Base-by-base conservation (phyloP, 2,113 vertebrate genomes). In the Dipodomys merriami region DNA sequence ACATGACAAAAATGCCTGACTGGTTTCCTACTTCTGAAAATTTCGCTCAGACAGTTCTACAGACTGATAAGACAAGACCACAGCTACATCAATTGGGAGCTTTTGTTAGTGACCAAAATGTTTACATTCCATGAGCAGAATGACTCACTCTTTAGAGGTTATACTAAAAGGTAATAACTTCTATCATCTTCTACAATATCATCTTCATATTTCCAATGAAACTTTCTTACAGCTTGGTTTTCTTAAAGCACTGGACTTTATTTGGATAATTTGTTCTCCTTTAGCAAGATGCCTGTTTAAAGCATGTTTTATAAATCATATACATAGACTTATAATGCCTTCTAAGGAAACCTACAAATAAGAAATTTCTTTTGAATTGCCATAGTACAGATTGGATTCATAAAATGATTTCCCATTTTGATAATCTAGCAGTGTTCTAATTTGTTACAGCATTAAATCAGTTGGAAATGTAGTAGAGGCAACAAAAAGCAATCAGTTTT, bases 201-300 rank as follows among this genome's bases (percentile, higher is more conserved):
- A 91, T 95, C 68, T 93, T 94, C 62, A 44, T 33, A 65, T 80
- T 90, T 80, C 16, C 30, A 18, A 35, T 74, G 6, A 20, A 53
- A 25, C 30, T 78, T 85, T 30, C 39, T 86, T 79, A 78, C 9
- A 90, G 35, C 49, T 89, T 60, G 73, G 12, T 74, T 94, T 94
- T 18, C 77, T 82, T 87, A 69, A 91, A 93, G 73, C 29, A 27
- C 7, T 53, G 44, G 39, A 33, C 65, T 80, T 82, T 35, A 67
- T 82, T 74, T 53, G 16, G 72, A 76, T 91, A 77, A 67, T 76
- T 2, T 49, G 29, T 20, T 67, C 6, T 81, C 30, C 84, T 94
- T 93, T 86, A 85, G 85, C 90, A 90, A 91, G 74, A 90, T 90
- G 71, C 79, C 33, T 87, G 18, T 90, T 93, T 39, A 86, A 96